These are phyloP conservation scores for Tigriopus californicus DNA, from an alignment of 2,888 invertebrate genomes.

Conservation along the genomic window DNA sequence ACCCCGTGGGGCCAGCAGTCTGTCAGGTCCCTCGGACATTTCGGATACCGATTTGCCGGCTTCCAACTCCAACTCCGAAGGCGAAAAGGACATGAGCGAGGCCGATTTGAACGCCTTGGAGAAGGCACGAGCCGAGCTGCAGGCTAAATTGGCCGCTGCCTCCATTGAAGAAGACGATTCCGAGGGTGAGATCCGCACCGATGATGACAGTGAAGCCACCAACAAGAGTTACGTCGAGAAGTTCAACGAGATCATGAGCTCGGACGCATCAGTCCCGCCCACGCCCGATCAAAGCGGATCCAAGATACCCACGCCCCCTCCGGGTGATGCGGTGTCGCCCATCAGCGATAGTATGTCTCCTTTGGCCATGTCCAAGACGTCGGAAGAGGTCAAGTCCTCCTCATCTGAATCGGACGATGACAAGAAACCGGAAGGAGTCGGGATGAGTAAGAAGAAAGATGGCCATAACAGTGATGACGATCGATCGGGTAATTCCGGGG, in stretches of 20 bases:
- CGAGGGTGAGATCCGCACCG: background rate
- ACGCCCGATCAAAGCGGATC: too few relatives aligned
- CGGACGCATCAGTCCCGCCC: too few relatives aligned
- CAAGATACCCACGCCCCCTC: too few relatives aligned
- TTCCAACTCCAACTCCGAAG: background rate
- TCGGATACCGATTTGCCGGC: slow-evolving; percentile 2
- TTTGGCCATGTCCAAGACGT: too few relatives aligned
- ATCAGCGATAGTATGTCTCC: too few relatives aligned
- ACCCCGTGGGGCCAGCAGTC: background rate
- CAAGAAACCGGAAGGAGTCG: background rate
- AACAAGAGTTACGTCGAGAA: too few relatives aligned
- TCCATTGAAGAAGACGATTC: background rate
- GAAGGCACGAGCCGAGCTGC: background rate
- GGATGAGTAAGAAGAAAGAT: too few relatives aligned
- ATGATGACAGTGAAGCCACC: background rate
- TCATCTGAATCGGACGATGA: background rate
- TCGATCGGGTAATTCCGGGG: too few relatives aligned
- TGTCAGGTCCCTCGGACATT: background rate
- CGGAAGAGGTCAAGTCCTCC: too few relatives aligned
- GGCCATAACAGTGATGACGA: too few relatives aligned
- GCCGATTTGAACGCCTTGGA: slow-evolving; percentile 1
- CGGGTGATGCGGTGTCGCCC: too few relatives aligned
- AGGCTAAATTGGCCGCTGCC: slow-evolving; percentile 3
- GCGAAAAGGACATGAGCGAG: background rate
- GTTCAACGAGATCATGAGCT: too few relatives aligned